These are phyloP conservation scores for Parochlus steinenii DNA, from an alignment of 2,888 invertebrate species.

Conservation along the genomic window DNA sequence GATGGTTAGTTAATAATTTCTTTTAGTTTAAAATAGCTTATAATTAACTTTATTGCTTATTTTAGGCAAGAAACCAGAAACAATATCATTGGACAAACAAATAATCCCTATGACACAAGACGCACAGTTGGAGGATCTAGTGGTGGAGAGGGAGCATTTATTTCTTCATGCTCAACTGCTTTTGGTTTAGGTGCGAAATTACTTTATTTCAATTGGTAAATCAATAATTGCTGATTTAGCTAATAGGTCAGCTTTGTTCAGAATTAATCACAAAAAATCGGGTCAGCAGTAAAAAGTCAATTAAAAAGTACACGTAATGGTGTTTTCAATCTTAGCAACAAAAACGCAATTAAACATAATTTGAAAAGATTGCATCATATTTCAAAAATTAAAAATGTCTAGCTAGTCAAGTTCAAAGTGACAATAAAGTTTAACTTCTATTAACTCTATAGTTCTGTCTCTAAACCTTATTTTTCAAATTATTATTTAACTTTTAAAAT, in stretches of 20 bases:
- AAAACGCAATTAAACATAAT: too few species aligned
- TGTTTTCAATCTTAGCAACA: neutral
- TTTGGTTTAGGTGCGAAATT: conserved; percentile 79
- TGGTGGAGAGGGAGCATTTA: conserved; percentile 66
- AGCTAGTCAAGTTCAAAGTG: neutral
- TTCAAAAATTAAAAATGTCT: neutral
- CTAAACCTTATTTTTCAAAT: neutral
- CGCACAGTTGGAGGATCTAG: conserved; percentile 85
- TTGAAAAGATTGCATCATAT: too few species aligned
- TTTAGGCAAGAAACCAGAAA: conserved; percentile 67
- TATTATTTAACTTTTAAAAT: conserved; percentile 3
- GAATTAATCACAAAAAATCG: too few species aligned
- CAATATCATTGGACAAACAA: conserved; percentile 71
- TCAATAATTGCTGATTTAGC: too few species aligned
- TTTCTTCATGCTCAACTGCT: conserved; percentile 63
- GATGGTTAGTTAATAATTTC: conserved; percentile 41
- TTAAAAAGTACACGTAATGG: neutral
- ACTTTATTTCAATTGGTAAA: too few species aligned
- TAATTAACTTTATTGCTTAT: conserved; percentile 4
- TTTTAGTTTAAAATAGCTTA: neutral
- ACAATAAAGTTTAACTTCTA: neutral
- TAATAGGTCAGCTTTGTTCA: too few species aligned
- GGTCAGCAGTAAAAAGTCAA: too few species aligned
- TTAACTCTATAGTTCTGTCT: neutral
- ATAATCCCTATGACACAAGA: conserved; percentile 79